Evolutionary conservation across 1,140 invertebrate species (phyloP).

Genomic region (Drosophila orosa): DNA sequence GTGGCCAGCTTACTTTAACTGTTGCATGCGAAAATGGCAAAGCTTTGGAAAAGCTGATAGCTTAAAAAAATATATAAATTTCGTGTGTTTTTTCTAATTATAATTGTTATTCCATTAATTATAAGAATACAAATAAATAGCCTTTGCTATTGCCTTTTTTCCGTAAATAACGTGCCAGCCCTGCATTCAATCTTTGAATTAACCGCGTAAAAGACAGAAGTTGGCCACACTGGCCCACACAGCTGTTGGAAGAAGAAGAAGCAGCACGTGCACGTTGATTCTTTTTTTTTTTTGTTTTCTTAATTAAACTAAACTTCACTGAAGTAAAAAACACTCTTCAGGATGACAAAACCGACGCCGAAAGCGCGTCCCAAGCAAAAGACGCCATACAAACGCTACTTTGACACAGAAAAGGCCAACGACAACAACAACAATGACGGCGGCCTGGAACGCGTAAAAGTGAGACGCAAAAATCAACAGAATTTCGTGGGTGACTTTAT

Average conservation of each 20-base stretch:
- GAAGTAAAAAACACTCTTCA: no score
- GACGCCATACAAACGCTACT: constrained; percentile 46
- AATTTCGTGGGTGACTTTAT: constrained; percentile 64
- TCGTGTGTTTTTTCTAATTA: no score
- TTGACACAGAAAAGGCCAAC: constrained; percentile 20
- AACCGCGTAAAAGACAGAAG: background rate
- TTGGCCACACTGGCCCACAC: constrained; percentile 7
- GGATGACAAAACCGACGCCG: constrained; percentile 52
- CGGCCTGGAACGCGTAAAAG: constrained; percentile 37
- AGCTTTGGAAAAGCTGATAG: no score
- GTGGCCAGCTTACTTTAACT: no score
- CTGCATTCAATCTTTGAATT: background rate
- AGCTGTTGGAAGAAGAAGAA: constrained; percentile 42
- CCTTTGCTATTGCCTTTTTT: no score
- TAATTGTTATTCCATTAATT: no score
- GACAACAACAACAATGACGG: constrained; percentile 1
- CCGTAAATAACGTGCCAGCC: no score
- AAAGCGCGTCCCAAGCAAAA: constrained; percentile 51
- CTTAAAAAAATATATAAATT: no score
- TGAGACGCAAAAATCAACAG: constrained; percentile 47
- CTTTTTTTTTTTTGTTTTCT: background rate
- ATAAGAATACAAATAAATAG: no score
- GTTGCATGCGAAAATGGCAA: no score
- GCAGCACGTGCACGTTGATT: constrained; percentile 44
- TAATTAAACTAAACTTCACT: no score